Evolutionary conservation across 2,888 invertebrate genomes (phyloP).

Genomic region (Dryococelus australis): DNA sequence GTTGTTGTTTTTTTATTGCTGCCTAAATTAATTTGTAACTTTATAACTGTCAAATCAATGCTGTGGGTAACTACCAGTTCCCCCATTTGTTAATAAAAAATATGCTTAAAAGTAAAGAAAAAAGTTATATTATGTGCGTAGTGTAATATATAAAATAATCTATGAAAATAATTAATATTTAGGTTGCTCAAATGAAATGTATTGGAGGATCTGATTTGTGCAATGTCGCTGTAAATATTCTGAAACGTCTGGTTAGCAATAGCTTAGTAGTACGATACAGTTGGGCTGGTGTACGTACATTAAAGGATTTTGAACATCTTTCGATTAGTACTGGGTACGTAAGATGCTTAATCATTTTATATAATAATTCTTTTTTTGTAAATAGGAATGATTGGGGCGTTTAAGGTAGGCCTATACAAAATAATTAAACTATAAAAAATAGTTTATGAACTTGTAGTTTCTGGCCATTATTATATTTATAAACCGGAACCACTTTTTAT

Average conservation of each 20-base stretch:
- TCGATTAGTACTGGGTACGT: neutral
- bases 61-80: neutral
- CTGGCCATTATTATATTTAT: no score
- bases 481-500: no score
- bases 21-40: neutral
- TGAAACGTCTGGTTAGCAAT: constrained; percentile 11
- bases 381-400: no score
- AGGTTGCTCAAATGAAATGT: neutral
- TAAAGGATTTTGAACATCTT: neutral
- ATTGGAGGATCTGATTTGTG: neutral
- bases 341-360: no score
- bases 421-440: no score
- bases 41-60: no score
- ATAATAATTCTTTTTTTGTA: no score
- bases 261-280: neutral
- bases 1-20: constrained; percentile 16
- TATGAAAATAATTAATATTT: neutral
- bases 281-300: neutral
- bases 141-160: neutral
- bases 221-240: neutral
- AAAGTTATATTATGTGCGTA: neutral
- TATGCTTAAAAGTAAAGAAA: neutral
- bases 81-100: neutral
- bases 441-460: no score
- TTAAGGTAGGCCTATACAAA: no score